These are phyloP conservation scores for Colius striatus DNA, from an alignment of 2,113 vertebrate species.

Conservation along the genomic window DNA sequence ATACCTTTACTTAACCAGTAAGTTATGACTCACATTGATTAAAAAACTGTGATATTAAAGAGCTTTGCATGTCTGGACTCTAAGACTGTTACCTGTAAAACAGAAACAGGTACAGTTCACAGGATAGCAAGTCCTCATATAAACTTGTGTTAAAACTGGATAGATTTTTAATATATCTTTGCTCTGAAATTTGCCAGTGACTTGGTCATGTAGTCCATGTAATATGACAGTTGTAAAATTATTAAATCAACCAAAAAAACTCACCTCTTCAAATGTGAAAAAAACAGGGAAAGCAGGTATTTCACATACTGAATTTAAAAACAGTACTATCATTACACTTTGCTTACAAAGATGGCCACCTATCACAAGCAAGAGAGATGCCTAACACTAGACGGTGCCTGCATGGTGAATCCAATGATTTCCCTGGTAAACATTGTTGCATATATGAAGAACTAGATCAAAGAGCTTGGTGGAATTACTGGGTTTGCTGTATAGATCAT, in stretches of 20 bases:
- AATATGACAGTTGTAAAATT: conserved; percentile 13
- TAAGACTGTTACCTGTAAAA: neutral
- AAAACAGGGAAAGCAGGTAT: neutral
- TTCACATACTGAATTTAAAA: neutral
- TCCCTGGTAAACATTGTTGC: neutral
- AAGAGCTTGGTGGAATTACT: neutral
- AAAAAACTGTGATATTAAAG: neutral
- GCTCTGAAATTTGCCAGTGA: conserved; percentile 12
- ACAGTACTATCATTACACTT: neutral
- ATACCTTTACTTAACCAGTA: neutral
- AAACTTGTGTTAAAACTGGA: neutral
- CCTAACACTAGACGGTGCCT: neutral
- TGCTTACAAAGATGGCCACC: neutral
- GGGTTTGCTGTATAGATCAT: neutral
- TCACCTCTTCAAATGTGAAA: conserved; percentile 6
- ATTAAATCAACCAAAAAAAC: neutral
- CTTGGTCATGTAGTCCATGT: neutral
- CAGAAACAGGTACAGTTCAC: neutral
- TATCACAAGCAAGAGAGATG: rapidly evolving
- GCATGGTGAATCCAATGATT: neutral
- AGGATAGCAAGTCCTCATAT: neutral
- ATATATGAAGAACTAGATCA: neutral
- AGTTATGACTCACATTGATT: neutral
- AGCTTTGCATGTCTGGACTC: neutral
- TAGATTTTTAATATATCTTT: neutral